Base-by-base conservation (phyloP, 2,888 invertebrate species). In the Zygaena filipendulae region DNA sequence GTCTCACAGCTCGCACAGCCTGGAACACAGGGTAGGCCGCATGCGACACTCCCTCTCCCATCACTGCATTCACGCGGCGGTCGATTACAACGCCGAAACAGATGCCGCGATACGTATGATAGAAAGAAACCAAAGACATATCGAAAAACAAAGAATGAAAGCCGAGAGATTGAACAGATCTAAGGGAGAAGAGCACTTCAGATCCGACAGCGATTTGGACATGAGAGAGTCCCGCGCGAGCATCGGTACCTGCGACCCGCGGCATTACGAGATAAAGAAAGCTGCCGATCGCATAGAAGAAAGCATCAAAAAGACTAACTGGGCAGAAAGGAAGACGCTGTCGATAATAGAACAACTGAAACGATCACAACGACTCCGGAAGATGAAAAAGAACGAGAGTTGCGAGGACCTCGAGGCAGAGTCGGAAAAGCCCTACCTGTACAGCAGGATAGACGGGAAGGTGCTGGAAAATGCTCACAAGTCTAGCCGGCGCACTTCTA, bases 61-160 rank as follows among this genome's bases (percentile, higher is more conserved):
- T 47, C 79, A 79, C 55, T 77, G 77, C 51, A 61, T 77, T 18
- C 70, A 64, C 48, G 66, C 52, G 30, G 58, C 52, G 22, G 58
- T 63, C 34, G 84, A 84, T 57, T 85, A 85, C 58, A 75, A 62
- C 51, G 82, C 84, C 2, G 84, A 85, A 51, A 83, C 83, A 10
- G 84, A 84, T 43, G 84, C 83, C 30, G 80, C 60, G 36, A 77
- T 71, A 38, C 79, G 72, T 53, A 82, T 71, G 70, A 81, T 84
- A 47, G 84, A 84, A 46, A 81, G 70, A 62, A 85, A 80, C 81
- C 84, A 59, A 68, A 77, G 59, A 61, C 84, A 59, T 48, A 70
- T 84, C 40, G 84, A 85, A 48, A 83, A 82, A 45, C 81, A 83
- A 44, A 77, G 83, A 21, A 59, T 82, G 25, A 66, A 64, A 32